phyloP scores from a whole-genome alignment of 1,140 invertebrate species.

The Drosophila tsacasi region DNA sequence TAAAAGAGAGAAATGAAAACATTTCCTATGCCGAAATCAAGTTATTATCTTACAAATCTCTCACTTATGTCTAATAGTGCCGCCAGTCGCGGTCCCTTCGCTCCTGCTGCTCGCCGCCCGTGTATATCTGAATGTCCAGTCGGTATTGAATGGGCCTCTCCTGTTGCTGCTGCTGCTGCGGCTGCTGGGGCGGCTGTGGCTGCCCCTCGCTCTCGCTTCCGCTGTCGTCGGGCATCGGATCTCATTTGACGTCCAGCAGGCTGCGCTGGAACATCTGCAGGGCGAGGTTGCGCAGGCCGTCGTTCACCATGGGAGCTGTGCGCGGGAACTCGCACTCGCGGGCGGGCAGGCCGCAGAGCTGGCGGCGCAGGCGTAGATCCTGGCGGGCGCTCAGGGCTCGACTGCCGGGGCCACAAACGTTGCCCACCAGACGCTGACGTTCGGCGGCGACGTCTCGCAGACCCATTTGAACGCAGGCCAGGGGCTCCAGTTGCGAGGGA shows the following conservation, averaged over 20 bases:
- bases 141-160: constrained; percentile 30
- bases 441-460: constrained; percentile 83
- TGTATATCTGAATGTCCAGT: constrained; percentile 61
- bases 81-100: not conserved
- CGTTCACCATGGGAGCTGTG: constrained; percentile 61
- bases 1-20: not conserved
- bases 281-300: constrained; percentile 65
- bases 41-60: not conserved
- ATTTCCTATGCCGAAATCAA: not conserved
- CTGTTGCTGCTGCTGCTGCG: not conserved
- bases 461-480: constrained; percentile 88
- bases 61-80: constrained; percentile 11
- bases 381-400: constrained; percentile 89
- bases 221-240: constrained; percentile 39
- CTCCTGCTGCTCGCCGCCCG: constrained; percentile 1
- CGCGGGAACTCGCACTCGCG: constrained; percentile 85
- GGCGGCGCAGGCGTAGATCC: constrained; percentile 88
- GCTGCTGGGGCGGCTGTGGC: not conserved
- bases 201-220: constrained; percentile 11
- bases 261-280: constrained; percentile 75
- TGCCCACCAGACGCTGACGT: constrained; percentile 85
- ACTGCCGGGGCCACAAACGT: constrained; percentile 85
- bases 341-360: constrained; percentile 88
- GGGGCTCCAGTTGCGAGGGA: constrained; percentile 85
- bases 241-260: constrained; percentile 70